phyloP scores from a whole-genome alignment of 2,888 invertebrate genomes.

The Elysia crispata region DNA sequence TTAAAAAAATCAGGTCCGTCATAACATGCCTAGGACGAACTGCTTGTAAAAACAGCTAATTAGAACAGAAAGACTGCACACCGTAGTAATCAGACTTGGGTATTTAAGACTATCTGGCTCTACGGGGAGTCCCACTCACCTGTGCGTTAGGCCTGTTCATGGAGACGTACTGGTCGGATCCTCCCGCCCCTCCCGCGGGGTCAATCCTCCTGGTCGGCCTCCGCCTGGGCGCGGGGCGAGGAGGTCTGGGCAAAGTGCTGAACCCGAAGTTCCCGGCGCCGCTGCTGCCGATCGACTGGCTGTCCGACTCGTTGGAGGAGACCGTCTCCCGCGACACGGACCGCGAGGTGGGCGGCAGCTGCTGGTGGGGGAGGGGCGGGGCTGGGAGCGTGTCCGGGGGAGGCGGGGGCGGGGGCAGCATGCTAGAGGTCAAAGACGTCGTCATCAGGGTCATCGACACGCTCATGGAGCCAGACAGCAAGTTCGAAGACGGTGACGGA shows the following conservation, averaged over 20 bases:
- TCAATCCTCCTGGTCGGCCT: slow-evolving; percentile 60
- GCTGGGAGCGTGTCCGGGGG: slow-evolving; percentile 50
- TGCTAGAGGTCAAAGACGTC: too few species aligned
- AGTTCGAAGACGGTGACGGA: neutral
- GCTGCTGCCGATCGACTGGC: slow-evolving; percentile 58
- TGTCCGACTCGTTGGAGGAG: slow-evolving; percentile 55
- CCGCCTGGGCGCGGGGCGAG: slow-evolving; percentile 64
- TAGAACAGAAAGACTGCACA: too few species aligned
- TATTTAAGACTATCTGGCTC: too few species aligned
- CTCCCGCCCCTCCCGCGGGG: slow-evolving; percentile 62
- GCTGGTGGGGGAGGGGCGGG: too few species aligned
- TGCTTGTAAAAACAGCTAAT: too few species aligned
- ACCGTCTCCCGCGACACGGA: slow-evolving; percentile 54
- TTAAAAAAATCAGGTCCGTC: too few species aligned
- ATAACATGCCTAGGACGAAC: too few species aligned
- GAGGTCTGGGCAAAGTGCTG: slow-evolving; percentile 66
- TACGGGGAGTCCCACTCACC: slow-evolving; percentile 52
- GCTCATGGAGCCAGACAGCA: slow-evolving; percentile 40
- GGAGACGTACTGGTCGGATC: slow-evolving; percentile 70
- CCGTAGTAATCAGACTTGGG: too few species aligned
- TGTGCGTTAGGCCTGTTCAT: slow-evolving; percentile 70
- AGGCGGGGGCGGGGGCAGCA: neutral
- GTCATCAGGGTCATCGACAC: slow-evolving; percentile 16
- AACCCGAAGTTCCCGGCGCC: too few species aligned
- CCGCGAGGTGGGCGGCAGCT: slow-evolving; percentile 50